These are phyloP conservation scores for Euwallacea fornicatus DNA, from an alignment of 1,140 invertebrate species.

Conservation along the genomic window DNA sequence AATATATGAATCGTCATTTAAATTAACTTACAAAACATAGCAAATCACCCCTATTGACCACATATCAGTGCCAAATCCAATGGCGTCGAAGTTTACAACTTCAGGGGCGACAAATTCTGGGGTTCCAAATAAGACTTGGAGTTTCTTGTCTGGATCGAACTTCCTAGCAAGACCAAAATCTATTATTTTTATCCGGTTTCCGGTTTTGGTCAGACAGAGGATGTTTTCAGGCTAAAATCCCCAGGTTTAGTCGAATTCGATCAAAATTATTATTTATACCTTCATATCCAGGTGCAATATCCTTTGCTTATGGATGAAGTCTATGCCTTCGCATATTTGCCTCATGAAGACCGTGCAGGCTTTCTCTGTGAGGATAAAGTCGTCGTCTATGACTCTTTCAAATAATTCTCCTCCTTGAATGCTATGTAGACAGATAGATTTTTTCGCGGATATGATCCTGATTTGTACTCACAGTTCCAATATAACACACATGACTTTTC, in stretches of 20 bases:
- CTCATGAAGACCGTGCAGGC: slow-evolving; percentile 94
- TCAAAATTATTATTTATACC: slow-evolving; percentile 58
- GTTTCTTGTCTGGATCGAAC: slow-evolving; percentile 88
- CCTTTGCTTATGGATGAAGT: slow-evolving; percentile 92
- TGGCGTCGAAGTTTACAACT: slow-evolving; percentile 97
- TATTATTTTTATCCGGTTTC: slow-evolving; percentile 97
- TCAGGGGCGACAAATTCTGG: slow-evolving; percentile 98
- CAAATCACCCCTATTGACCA: slow-evolving; percentile 98
- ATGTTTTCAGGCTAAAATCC: slow-evolving; percentile 91
- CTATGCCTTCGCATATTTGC: slow-evolving; percentile 96
- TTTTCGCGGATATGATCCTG: background rate
- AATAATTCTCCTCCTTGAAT: slow-evolving; percentile 97
- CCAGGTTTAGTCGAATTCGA: background rate
- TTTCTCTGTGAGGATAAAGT: slow-evolving; percentile 94
- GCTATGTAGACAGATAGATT: slow-evolving; percentile 58
- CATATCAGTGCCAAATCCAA: slow-evolving; percentile 94
- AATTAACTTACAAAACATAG: slow-evolving; percentile 91
- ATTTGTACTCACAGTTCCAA: slow-evolving; percentile 86
- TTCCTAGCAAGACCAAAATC: slow-evolving; percentile 94
- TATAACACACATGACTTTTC: slow-evolving; percentile 91
- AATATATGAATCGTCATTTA: background rate
- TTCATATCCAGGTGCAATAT: slow-evolving; percentile 97
- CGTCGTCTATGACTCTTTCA: slow-evolving; percentile 96
- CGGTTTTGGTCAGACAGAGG: slow-evolving; percentile 89
- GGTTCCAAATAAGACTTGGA: slow-evolving; percentile 93